Conservation (phyloP, 2,113 vertebrate genomes). For the Trachemys scripta region DNA sequence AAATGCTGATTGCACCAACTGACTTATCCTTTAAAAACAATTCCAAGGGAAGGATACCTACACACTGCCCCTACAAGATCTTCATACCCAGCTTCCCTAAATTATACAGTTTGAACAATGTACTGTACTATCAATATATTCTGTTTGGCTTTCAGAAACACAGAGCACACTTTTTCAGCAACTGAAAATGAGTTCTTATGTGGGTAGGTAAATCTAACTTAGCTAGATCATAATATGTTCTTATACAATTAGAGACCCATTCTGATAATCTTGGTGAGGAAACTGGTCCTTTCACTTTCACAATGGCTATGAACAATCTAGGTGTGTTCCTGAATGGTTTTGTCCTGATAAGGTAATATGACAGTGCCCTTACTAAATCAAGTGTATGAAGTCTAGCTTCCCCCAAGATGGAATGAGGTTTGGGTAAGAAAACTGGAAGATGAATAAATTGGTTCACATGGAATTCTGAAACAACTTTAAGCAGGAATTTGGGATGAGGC, state of each 20-base stretch:
- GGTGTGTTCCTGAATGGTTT: not conserved
- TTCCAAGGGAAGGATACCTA: not conserved
- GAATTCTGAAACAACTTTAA: not conserved
- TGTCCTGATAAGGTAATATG: not conserved
- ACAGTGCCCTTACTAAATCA: not conserved
- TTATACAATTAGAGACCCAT: not conserved
- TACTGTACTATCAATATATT: not conserved
- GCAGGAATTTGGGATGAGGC: not conserved
- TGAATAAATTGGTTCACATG: not conserved
- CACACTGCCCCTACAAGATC: not conserved
- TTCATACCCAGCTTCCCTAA: rapidly evolving
- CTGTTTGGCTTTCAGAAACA: not conserved
- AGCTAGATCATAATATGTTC: not conserved
- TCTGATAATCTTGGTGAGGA: not conserved
- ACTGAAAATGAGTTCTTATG: not conserved
- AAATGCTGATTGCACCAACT: not conserved
- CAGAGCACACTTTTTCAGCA: rapidly evolving
- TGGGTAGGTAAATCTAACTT: not conserved
- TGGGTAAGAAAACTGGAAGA: not conserved
- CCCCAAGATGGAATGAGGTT: not conserved
- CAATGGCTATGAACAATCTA: not conserved
- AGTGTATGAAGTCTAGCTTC: not conserved
- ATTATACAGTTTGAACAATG: not conserved
- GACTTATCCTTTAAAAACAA: not conserved
- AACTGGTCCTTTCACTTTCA: not conserved